phyloP scores from a whole-genome alignment of 2,113 vertebrate species.

The Pristiophorus japonicus region DNA sequence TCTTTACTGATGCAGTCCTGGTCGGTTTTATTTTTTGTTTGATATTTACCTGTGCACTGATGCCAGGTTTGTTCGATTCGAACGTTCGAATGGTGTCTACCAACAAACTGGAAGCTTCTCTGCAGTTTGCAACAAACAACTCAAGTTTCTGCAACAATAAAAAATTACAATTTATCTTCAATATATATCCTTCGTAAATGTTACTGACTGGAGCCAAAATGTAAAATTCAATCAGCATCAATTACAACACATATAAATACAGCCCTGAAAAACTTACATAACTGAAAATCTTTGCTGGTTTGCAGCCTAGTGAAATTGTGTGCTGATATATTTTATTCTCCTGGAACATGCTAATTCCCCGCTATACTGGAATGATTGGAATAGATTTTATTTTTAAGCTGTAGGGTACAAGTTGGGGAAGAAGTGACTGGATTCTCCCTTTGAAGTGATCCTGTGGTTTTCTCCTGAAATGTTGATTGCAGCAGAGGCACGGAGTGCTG shows the following conservation, averaged over 20 bases:
- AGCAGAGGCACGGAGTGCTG: neutral
- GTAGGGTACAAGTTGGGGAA: neutral
- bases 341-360: neutral
- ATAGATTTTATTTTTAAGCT: neutral
- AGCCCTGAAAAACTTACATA: neutral
- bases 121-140: slow-evolving; percentile 66
- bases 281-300: neutral
- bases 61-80: slow-evolving; percentile 47
- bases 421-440: neutral
- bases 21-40: neutral
- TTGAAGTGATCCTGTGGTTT: neutral
- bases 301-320: neutral
- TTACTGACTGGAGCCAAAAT: neutral
- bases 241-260: neutral
- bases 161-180: neutral
- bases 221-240: neutral
- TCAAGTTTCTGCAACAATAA: slow-evolving; percentile 68
- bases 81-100: slow-evolving; percentile 65
- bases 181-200: neutral
- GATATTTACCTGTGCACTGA: slow-evolving; percentile 61
- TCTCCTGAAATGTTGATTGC: neutral
- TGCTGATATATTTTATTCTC: neutral
- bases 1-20: neutral
- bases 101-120: slow-evolving; percentile 60
- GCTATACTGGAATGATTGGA: neutral